Conservation (phyloP, 2,888 invertebrate genomes). For the Sycophila texana region DNA sequence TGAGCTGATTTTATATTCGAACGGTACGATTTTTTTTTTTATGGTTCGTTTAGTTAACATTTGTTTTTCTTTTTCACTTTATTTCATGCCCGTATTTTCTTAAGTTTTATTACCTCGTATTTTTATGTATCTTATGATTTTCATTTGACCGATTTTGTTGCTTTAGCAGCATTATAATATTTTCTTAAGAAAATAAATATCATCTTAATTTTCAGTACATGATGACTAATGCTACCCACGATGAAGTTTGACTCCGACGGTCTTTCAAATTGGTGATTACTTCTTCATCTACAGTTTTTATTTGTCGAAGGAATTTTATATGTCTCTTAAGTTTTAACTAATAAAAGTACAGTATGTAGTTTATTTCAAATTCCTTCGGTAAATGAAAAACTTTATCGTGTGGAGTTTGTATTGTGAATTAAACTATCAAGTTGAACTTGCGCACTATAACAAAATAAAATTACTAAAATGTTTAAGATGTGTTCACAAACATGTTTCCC, state of each 20-base stretch:
- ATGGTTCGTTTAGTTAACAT: neutral
- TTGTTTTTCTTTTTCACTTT: slow-evolving; percentile 5
- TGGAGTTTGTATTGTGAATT: slow-evolving; percentile 25
- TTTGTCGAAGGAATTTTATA: slow-evolving; percentile 32
- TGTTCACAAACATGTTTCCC: too few species aligned
- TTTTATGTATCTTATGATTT: neutral
- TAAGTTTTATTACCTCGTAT: neutral
- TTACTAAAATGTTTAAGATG: too few species aligned
- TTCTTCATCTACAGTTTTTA: slow-evolving; percentile 36
- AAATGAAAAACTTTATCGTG: slow-evolving; percentile 51
- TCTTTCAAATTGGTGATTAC: slow-evolving; percentile 56
- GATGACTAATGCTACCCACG: slow-evolving; percentile 49
- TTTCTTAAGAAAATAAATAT: slow-evolving; percentile 17
- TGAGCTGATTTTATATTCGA: slow-evolving; percentile 32
- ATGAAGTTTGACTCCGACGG: slow-evolving; percentile 53
- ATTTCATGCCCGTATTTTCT: neutral
- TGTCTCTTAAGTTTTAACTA: neutral
- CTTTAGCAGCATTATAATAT: neutral
- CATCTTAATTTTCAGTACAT: slow-evolving; percentile 55
- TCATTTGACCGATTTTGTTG: slow-evolving; percentile 9
- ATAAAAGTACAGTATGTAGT: neutral
- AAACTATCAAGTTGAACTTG: too few species aligned
- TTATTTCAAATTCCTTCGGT: slow-evolving; percentile 26
- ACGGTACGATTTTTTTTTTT: neutral
- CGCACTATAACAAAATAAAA: too few species aligned